Evolutionary conservation across 2,888 invertebrate genomes (phyloP), one percentile per base, ranked within the genome.

Genomic region (Orgyia antiqua): DNA sequence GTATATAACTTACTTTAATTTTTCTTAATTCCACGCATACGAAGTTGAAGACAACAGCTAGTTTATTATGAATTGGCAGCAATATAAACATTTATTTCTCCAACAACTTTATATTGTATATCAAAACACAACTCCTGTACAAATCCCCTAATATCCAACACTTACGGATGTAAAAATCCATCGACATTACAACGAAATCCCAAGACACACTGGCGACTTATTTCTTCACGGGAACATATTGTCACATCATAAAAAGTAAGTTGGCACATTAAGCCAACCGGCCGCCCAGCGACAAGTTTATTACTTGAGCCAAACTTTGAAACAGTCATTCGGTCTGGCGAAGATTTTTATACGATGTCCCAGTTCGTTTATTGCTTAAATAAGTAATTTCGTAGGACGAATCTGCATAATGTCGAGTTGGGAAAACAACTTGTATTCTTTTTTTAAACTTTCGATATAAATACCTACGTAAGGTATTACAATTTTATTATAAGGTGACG

Each of bases 311-410:
- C 58, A 50, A 43, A 49, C 43, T 35, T 52, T 45, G 41, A 19
- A 55, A 46, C 33, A 47, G 59, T 62, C 61, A 66, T 63, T 63
- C 57, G 63, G 64, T 55, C 39, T 40, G 55, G 59, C 65, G 69
- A 71, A 75, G 73, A 76, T 73, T 78, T 77, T 76, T 73, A 68
- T 74, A 70, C 69, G 64, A 62, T 61, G 63, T 71, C 69, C 60
- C 66, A 65, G 61, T 61, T 67, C 70, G 73, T 82, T 80, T 82
- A 78, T 79, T 75, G 75, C 77, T 68, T 70, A 75, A 78, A 80
- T 78, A 78, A 78, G 82, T 79, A 77, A 79, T 79, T 79, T 73
- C 51, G 58, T 58, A 68, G 63, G 68, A 71, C 67, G 65, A 71
- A 80, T 83, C 69, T 80, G 72, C 82, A 82, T 83, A 82, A 82